A percentile compares a stretch with the other conserved stretches of the same genome.
phyloP scores from a whole-genome alignment of 2,113 vertebrate genomes.

The Cinclus cinclus region DNA sequence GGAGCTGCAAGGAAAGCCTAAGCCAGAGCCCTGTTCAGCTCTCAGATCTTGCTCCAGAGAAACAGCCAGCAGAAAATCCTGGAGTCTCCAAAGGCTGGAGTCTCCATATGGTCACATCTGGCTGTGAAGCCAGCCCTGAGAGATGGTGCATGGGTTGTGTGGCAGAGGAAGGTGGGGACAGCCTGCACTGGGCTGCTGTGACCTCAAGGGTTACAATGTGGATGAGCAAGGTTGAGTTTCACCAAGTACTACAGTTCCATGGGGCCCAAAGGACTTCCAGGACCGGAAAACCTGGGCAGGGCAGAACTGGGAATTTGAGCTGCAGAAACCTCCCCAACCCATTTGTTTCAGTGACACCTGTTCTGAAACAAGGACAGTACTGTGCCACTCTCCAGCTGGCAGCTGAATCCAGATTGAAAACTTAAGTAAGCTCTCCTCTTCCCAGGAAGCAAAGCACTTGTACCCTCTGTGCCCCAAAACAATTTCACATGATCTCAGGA shows the following conservation, averaged over 20 bases:
- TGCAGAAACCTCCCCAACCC: background rate
- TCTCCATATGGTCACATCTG: background rate
- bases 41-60: background rate
- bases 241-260: background rate
- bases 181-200: background rate
- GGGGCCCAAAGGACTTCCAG: background rate
- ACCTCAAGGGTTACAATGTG: background rate
- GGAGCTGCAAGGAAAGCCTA: background rate
- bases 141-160: accelerated
- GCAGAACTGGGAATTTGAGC: background rate
- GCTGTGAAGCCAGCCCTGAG: accelerated
- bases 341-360: background rate
- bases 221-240: background rate
- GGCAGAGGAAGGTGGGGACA: background rate
- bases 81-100: background rate
- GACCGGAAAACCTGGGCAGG: background rate
- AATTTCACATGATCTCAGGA: background rate
- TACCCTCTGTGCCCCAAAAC: background rate
- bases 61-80: background rate
- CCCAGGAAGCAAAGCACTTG: background rate
- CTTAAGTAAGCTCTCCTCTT: background rate
- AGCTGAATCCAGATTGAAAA: background rate
- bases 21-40: background rate
- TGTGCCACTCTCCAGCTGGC: background rate
- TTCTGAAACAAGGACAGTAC: background rate